Conservation (phyloP, 2,113 vertebrate species). For the Pimephales promelas region DNA sequence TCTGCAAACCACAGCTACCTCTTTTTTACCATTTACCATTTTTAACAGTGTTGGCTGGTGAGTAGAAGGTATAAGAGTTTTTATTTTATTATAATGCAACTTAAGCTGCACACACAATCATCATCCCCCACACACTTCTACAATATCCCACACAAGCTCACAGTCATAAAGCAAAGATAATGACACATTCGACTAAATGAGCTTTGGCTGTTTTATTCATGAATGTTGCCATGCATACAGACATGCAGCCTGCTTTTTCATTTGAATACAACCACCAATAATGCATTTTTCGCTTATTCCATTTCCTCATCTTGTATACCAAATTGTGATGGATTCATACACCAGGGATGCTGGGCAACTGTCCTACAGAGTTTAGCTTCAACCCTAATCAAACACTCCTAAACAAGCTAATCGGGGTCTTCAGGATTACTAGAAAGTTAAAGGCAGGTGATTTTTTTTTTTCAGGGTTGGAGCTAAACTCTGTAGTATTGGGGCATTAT, state of each 20-base stretch:
- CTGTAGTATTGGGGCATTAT: no score
- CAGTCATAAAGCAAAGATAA: conserved; percentile 27
- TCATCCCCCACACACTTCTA: conserved; percentile 14
- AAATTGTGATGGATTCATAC: background rate
- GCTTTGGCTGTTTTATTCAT: conserved; percentile 30
- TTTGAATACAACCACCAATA: conserved; percentile 10
- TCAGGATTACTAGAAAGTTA: no score
- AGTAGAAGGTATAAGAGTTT: conserved; percentile 20
- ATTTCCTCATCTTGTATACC: background rate
- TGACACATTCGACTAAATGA: conserved; percentile 1
- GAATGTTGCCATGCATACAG: conserved; percentile 20
- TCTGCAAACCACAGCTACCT: background rate
- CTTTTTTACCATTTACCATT: background rate
- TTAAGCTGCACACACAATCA: conserved; percentile 41
- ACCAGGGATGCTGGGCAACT: no score
- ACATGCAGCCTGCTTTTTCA: conserved; percentile 11
- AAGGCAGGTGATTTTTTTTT: no score
- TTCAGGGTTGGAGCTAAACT: no score
- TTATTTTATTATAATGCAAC: conserved; percentile 24
- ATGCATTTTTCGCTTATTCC: conserved; percentile 7
- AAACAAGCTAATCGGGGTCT: no score
- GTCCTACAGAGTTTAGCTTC: no score
- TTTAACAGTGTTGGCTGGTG: background rate
- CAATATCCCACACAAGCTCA: background rate
- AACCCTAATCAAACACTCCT: no score